Evolutionary conservation across 2,797 vertebrate genomes (phyloP).

Genomic region (Pelodytes ibericus): DNA sequence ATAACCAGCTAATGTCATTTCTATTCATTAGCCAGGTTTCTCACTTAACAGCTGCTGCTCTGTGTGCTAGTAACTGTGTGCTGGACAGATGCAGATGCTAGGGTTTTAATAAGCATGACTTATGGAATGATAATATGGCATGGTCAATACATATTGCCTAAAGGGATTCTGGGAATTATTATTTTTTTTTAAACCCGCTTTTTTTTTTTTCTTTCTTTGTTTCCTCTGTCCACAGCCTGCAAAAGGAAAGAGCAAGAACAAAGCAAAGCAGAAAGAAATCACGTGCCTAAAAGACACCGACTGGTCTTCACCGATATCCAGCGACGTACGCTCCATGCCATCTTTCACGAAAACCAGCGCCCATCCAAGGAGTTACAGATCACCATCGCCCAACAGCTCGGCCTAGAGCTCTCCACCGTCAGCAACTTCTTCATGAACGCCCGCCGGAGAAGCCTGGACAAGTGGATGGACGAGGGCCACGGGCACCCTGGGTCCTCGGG

Average conservation of each 20-base stretch:
- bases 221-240: conserved; percentile 71
- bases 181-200: not conserved
- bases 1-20: not conserved
- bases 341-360: conserved; percentile 85
- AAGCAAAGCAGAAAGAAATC: conserved; percentile 81
- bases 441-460: conserved; percentile 83
- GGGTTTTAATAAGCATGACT: not conserved
- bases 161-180: not conserved
- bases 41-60: too few relatives aligned
- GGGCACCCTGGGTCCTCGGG: conserved; percentile 72
- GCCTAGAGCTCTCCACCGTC: conserved; percentile 85
- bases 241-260: conserved; percentile 87
- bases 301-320: conserved; percentile 88
- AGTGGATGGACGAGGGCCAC: conserved; percentile 83
- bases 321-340: conserved; percentile 82
- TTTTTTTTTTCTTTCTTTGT: not conserved
- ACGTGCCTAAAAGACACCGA: conserved; percentile 82
- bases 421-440: conserved; percentile 92
- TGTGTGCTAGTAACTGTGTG: not conserved
- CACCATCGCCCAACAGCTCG: conserved; percentile 86
- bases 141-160: not conserved
- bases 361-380: conserved; percentile 85
- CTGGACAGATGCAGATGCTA: not conserved
- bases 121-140: not conserved
- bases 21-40: not conserved